Base-by-base conservation (phyloP, 2,797 vertebrate genomes). In the Gallinago nigripennis region DNA sequence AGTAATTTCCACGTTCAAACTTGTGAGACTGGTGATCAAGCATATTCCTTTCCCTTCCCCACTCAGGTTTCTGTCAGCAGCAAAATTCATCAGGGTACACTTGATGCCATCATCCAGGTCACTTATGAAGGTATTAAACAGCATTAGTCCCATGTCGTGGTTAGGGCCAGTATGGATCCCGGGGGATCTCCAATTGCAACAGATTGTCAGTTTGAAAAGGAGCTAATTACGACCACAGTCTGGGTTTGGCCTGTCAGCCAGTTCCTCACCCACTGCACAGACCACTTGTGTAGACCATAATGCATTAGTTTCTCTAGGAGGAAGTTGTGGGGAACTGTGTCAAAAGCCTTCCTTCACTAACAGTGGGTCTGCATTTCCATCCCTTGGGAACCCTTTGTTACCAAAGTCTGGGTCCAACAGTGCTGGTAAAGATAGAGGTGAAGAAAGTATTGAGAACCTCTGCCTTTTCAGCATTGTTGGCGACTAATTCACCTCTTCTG, bases 21-120 rank as follows among this genome's bases (percentile, higher is more conserved):
- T 25, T 45, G 1, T 10, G 19, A 58, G 31, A 39, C 0, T 48
- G 11, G 4, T 16, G 58, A 41, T 45, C 11, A 39, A 50, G 9
- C 20, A 60, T 50, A 56, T 60, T 82, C 35, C 21, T n/a, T 57
- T 57, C 21, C 6, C n/a, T 33, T 57, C 21, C 14, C n/a, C 14
- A 33, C 56, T 33, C n/a, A 33, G n/a, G 33, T 57, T 57, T n/a
- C 21, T 57, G n/a, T 57, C n/a, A 57, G n/a, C 21, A 24, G 21
- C 9, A 24, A 57, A 33, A 21, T 57, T 33, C 56, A 16, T 24
- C n/a, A 57, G 6, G n/a, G 12, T 33, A 33, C 56, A 24, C 56
- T 24, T 24, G 56, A 57, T 57, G 14, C 56, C n/a, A 57, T 33
- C 56, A 33, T 57, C 20, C n/a, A 57, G 56, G 33, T 33, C n/a